phyloP scores from a whole-genome alignment of 2,888 invertebrate species.

The Corythucha ciliata region DNA sequence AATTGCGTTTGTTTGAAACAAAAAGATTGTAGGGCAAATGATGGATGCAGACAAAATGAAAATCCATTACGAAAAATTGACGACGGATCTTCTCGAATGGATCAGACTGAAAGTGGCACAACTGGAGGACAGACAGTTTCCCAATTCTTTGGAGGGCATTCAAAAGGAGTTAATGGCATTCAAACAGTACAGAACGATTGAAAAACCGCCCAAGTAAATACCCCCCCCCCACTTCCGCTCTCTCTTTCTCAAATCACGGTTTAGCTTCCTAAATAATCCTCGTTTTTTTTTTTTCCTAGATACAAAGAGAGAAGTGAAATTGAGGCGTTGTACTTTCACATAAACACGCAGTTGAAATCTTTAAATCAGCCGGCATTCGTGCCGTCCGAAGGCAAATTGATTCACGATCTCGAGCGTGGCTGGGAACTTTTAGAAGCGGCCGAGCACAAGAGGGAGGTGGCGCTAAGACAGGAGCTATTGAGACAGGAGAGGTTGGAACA shows the following conservation, averaged over 20 bases:
- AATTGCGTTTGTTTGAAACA: conserved; percentile 1
- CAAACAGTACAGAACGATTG: conserved; percentile 90
- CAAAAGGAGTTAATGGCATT: conserved; percentile 81
- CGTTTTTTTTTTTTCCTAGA: conserved; percentile 45
- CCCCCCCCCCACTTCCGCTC: neutral
- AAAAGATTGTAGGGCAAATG: conserved; percentile 90
- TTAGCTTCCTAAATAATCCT: neutral
- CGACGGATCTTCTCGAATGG: conserved; percentile 84
- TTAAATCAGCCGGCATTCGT: conserved; percentile 77
- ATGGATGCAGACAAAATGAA: conserved; percentile 92
- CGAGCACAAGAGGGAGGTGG: conserved; percentile 89
- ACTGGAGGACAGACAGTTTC: conserved; percentile 77
- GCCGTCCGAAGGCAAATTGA: conserved; percentile 79
- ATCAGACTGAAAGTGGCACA: conserved; percentile 74
- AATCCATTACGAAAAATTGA: conserved; percentile 74
- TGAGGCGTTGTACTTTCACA: conserved; percentile 91
- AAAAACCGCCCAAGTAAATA: conserved; percentile 91
- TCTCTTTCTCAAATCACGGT: neutral
- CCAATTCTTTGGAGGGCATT: conserved; percentile 90
- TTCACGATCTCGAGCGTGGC: conserved; percentile 90
- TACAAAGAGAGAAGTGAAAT: conserved; percentile 96
- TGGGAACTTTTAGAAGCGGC: conserved; percentile 90
- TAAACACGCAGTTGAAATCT: conserved; percentile 93
- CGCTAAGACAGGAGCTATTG: conserved; percentile 78
- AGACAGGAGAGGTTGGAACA: conserved; percentile 90